Conservation (phyloP, 1,140 invertebrate genomes). For the Camponotus floridanus region DNA sequence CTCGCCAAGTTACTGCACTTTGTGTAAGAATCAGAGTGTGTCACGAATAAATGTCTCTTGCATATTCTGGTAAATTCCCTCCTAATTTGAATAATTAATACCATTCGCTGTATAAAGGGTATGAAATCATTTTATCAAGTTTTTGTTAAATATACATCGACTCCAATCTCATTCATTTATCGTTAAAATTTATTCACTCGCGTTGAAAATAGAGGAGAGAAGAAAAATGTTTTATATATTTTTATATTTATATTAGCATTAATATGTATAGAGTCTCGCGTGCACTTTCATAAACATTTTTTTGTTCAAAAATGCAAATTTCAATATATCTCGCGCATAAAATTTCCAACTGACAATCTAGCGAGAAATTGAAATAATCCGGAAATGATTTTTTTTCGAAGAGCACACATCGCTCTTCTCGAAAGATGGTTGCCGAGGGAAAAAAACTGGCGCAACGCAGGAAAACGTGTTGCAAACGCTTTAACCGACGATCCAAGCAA, state of each 20-base stretch:
- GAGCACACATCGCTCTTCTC: slow-evolving; percentile 5
- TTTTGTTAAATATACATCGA: not conserved
- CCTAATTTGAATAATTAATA: not conserved
- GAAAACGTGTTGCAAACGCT: slow-evolving; percentile 45
- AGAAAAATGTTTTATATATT: not conserved
- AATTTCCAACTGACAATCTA: not conserved
- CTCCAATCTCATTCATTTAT: not conserved
- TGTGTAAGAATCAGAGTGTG: not conserved
- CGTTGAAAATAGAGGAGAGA: too few species aligned
- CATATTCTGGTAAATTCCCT: not conserved
- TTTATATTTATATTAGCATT: slow-evolving; percentile 2
- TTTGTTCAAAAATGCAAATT: slow-evolving; percentile 24
- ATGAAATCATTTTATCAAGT: not conserved
- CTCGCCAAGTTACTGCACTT: not conserved
- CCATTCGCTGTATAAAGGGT: not conserved
- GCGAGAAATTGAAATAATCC: slow-evolving; percentile 30
- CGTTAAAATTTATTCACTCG: not conserved
- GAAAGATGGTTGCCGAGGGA: not conserved
- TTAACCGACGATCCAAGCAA: slow-evolving; percentile 59
- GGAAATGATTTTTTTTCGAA: slow-evolving; percentile 46
- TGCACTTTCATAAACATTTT: not conserved
- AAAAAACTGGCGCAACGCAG: slow-evolving; percentile 20
- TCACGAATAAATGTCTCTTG: not conserved
- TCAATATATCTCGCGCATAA: not conserved
- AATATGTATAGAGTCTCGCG: not conserved